Conservation (phyloP, 1,140 invertebrate species). For the Bombus superbus region DNA sequence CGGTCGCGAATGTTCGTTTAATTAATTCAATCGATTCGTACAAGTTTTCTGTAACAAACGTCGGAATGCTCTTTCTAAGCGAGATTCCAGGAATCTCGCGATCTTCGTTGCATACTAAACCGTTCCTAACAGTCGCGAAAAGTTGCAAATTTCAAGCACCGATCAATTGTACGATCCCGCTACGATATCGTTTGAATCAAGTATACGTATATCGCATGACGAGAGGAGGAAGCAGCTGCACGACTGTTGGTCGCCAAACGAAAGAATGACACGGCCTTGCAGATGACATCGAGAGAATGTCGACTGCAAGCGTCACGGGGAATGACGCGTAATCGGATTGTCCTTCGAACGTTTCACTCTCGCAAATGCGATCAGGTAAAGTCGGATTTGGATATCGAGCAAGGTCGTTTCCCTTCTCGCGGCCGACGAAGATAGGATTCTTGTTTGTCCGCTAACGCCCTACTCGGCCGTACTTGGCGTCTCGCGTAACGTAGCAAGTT, state of each 20-base stretch:
- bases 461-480: too few relatives aligned
- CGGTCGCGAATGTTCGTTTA: too few relatives aligned
- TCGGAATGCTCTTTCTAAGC: too few relatives aligned
- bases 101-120: too few relatives aligned
- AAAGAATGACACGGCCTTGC: neutral
- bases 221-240: neutral
- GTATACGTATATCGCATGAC: neutral
- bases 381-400: slow-evolving; percentile 45
- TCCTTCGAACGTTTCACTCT: slow-evolving; percentile 24
- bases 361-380: slow-evolving; percentile 28
- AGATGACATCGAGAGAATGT: neutral
- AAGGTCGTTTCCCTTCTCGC: neutral
- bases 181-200: neutral
- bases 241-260: neutral
- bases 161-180: neutral
- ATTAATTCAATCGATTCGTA: too few relatives aligned
- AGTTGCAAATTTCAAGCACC: too few relatives aligned
- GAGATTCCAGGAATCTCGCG: too few relatives aligned
- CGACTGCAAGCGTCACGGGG: neutral
- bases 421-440: too few relatives aligned
- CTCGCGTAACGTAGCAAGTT: too few relatives aligned
- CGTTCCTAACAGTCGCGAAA: too few relatives aligned
- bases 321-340: slow-evolving; percentile 45
- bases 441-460: too few relatives aligned
- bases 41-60: too few relatives aligned